Evolutionary conservation across 1,140 invertebrate genomes (phyloP).

Genomic region (Heliothis virescens): DNA sequence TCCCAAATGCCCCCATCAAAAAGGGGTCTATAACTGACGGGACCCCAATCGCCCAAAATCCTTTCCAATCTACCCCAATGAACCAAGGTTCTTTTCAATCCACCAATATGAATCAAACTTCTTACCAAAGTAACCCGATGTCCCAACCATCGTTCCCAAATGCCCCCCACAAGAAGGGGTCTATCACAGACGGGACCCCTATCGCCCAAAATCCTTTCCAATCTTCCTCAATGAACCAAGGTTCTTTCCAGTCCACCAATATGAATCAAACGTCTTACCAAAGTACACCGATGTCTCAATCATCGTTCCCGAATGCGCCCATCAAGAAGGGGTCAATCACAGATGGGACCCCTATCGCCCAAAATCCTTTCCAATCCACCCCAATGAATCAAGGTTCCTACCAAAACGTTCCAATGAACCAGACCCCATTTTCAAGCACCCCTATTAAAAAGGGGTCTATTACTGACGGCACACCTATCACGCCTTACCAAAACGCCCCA

Average conservation of each 20-base stretch:
- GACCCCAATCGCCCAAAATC: constrained; percentile 56
- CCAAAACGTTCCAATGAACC: constrained; percentile 2
- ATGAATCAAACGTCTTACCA: constrained; percentile 11
- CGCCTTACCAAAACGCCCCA: neutral
- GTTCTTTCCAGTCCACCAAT: neutral
- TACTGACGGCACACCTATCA: constrained; percentile 67
- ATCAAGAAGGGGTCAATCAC: constrained; percentile 67
- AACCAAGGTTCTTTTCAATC: neutral
- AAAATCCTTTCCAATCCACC: neutral
- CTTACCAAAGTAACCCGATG: neutral
- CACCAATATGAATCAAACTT: neutral
- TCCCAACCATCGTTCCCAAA: neutral
- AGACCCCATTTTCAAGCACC: constrained; percentile 13
- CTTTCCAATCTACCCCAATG: constrained; percentile 10
- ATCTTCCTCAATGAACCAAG: constrained; percentile 6
- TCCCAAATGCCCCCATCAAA: neutral
- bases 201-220: constrained; percentile 24
- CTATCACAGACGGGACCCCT: constrained; percentile 71
- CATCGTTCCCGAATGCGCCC: neutral
- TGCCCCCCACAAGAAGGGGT: constrained; percentile 53
- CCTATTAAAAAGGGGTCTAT: constrained; percentile 62
- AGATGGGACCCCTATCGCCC: constrained; percentile 63
- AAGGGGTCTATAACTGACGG: constrained; percentile 70
- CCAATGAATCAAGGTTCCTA: neutral
- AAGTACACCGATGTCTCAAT: neutral